Evolutionary conservation across 1,140 invertebrate genomes (phyloP), one percentile per base, ranked within the genome.

Genomic region (Oncopodura yosiiana): DNA sequence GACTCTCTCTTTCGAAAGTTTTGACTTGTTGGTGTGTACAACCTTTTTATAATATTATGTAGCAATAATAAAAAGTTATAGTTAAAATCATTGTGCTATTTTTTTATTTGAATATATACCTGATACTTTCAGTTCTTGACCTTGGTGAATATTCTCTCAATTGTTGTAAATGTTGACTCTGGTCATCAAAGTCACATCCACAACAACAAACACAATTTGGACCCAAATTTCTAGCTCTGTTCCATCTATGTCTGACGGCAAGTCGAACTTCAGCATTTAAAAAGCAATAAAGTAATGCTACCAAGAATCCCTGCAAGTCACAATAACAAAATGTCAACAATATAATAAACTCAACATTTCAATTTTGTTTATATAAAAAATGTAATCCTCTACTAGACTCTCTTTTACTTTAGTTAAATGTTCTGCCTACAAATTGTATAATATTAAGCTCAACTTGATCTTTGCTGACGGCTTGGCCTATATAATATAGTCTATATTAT

Each of bases 231-330:
- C 39, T 11, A 30, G 53, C 12, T 23, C 82, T 76, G 57, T 80
- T 77, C 53, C 86, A 77, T 66, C 87, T 86, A 71, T 91, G 84
- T 44, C 81, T 75, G 52, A 92, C 71, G 0, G 86, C 81, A 65
- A 86, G 86, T 48, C 87, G 81, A 12, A 95, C 91, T 73, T 94
- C 90, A 1, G 83, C 86, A 73, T 93, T 94, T 55, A 92, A 76
- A 71, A 93, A 93, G 71, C 90, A 92, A 73, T 91, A 93, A 69
- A 92, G 84, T 19, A 93, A 69, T 24, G 87, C 84, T 45, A 92
- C 86, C 27, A 81, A 81, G 66, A 91, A 81, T 61, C 88, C 87
- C 85, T 91, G 72, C 32, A 66, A 66, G n/a, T n/a, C n/a, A n/a
- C n/a, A n/a, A n/a, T n/a, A n/a, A n/a, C n/a, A n/a, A n/a, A n/a